A percentile compares a stretch with the other conserved stretches of the same genome.
Evolutionary conservation across 2,797 vertebrate genomes (phyloP).

Genomic region (Remorina albescens): DNA sequence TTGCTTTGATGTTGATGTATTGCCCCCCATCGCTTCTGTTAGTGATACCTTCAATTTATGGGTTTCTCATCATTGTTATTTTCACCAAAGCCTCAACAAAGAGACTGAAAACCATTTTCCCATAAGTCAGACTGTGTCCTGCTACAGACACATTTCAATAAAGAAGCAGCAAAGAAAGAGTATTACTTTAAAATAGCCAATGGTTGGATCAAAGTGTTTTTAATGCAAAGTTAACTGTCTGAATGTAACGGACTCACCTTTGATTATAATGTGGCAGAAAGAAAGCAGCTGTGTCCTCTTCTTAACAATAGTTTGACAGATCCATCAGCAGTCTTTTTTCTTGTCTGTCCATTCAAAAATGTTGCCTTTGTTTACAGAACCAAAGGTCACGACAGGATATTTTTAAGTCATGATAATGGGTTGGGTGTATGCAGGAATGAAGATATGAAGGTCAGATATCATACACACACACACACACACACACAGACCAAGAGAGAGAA

Average conservation of each 20-base stretch:
- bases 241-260: conserved; percentile 1
- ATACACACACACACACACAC: neutral
- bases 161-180: neutral
- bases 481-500: neutral
- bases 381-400: conserved; percentile 58
- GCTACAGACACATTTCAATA: conserved; percentile 11
- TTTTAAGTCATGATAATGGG: conserved; percentile 26
- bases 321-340: conserved; percentile 1
- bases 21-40: too few species aligned
- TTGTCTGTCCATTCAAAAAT: conserved; percentile 25
- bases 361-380: conserved; percentile 58
- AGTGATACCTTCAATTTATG: conserved; percentile 9
- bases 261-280: conserved; percentile 36
- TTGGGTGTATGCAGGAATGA: conserved; percentile 54
- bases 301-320: conserved; percentile 29
- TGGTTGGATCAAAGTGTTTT: conserved; percentile 15
- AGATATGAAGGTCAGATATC: conserved; percentile 56
- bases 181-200: conserved; percentile 7
- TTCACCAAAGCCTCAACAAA: neutral
- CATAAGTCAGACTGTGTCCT: conserved; percentile 19
- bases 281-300: neutral
- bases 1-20: neutral
- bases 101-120: neutral
- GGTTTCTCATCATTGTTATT: conserved; percentile 25
- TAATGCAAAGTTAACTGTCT: conserved; percentile 10